Conservation (phyloP, 2,797 vertebrate species). For the Hipposideros larvatus region DNA sequence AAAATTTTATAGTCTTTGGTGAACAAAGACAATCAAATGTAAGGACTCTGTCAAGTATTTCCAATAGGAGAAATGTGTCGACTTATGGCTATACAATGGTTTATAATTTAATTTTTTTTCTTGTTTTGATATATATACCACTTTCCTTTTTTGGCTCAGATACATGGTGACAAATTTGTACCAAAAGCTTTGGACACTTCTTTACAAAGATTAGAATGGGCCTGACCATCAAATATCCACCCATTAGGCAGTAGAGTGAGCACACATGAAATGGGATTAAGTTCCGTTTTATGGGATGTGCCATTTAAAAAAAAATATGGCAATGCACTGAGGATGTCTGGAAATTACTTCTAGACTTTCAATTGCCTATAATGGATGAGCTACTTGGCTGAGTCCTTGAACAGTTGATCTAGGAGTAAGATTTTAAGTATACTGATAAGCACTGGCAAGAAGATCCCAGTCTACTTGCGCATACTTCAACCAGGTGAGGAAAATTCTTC, state of each 20-base stretch:
- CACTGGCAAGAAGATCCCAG: slow-evolving; percentile 28
- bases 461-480: slow-evolving; percentile 43
- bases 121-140: neutral
- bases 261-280: neutral
- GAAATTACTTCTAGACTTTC: neutral
- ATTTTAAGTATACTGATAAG: neutral
- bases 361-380: neutral
- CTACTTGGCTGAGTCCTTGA: slow-evolving; percentile 72
- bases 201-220: neutral
- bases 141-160: slow-evolving; percentile 39
- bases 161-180: slow-evolving; percentile 5
- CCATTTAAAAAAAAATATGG: neutral
- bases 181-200: slow-evolving; percentile 2
- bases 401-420: neutral
- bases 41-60: slow-evolving; percentile 78
- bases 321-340: neutral
- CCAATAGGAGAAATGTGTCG: slow-evolving; percentile 49
- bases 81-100: neutral
- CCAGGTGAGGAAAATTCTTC: neutral
- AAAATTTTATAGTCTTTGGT: neutral
- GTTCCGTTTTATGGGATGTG: neutral
- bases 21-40: slow-evolving; percentile 23
- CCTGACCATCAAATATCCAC: neutral
- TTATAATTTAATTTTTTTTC: neutral
- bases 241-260: neutral